Percentiles rank a stretch among this genome's conserved stretches.
These are phyloP conservation scores for Calameuta filiformis DNA, from an alignment of 2,888 invertebrate species.

Conservation along the genomic window DNA sequence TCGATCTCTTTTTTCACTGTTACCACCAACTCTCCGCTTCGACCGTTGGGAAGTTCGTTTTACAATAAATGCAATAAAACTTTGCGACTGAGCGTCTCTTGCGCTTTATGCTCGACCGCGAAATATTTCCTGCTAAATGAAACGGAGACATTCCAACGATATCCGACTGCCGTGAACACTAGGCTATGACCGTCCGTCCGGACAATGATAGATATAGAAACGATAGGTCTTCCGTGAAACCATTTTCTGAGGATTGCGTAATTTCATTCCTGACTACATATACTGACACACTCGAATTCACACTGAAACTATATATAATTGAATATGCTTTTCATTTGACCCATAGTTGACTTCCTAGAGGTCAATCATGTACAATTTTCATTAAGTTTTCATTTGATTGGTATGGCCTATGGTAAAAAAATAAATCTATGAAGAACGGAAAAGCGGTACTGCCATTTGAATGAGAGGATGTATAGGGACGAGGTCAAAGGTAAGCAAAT, in stretches of 20 bases:
- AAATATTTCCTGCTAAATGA: conserved; percentile 51
- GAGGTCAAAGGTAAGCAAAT: neutral
- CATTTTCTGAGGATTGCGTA: neutral
- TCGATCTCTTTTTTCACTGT: conserved; percentile 9
- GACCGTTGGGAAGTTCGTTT: conserved; percentile 40
- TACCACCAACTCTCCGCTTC: neutral
- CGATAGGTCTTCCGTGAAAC: neutral
- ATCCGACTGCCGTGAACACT: neutral
- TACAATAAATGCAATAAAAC: conserved; percentile 53
- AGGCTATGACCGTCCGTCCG: neutral
- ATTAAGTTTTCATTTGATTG: neutral
- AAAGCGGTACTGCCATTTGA: neutral
- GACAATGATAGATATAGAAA: neutral
- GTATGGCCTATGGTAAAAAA: neutral
- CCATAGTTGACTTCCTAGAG: neutral
- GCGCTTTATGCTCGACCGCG: conserved; percentile 13
- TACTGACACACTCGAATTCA: neutral
- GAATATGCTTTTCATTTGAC: neutral
- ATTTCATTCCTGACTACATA: neutral
- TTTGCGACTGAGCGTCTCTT: conserved; percentile 24
- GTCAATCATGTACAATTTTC: neutral
- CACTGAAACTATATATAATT: neutral
- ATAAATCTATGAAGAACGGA: neutral
- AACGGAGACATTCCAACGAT: conserved; percentile 44
- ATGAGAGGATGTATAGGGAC: neutral